Base-by-base conservation (phyloP, 2,797 vertebrate genomes). In the Anolis apletophallus region DNA sequence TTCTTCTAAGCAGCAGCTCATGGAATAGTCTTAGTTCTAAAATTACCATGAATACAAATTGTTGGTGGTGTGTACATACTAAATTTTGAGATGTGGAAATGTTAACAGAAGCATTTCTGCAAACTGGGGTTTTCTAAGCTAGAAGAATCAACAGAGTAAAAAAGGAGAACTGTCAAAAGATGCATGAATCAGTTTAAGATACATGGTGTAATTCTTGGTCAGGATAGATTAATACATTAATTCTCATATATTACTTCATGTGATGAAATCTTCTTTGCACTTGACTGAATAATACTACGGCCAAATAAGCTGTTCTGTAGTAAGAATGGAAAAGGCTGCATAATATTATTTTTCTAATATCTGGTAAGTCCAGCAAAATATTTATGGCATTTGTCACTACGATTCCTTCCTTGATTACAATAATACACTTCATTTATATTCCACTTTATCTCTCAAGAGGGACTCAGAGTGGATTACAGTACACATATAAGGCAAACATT, bases 191-290 rank as follows among this genome's bases (percentile, higher is more conserved):
- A 52, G 13, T 75, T 29, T 82, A 2, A 46, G 14, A 4, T 3
- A 64, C 1, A 46, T 29, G 5, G 52, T 17, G n/a, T 71, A 54
- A 23, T 54, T 46, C 50, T 52, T 52, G 52, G 2, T 54, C 40
- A 34, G 80, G 59, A 21, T n/a, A 26, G 32, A 71, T 40, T 26
- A 69, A 72, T 55, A 55, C n/a, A 32, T 69, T 54, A 32, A 69
- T 26, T 3, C 29, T 52, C 26, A 14, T 55, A n/a, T 81, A 50
- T 36, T 54, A 50, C 19, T 23, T 36, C 19, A 13, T 50, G 26
- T 74, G 57, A 36, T 61, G 17, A 83, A 74, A 46, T 74, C 16
- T 83, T 34, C 11, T 83, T 83, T 74, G 34, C 55, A 74, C 34
- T 74, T 50, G 5, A 17, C 36, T 61, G 29, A 40, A 40, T 5